These are phyloP conservation scores for Diploptera punctata DNA, from an alignment of 2,888 invertebrate genomes.

Conservation along the genomic window DNA sequence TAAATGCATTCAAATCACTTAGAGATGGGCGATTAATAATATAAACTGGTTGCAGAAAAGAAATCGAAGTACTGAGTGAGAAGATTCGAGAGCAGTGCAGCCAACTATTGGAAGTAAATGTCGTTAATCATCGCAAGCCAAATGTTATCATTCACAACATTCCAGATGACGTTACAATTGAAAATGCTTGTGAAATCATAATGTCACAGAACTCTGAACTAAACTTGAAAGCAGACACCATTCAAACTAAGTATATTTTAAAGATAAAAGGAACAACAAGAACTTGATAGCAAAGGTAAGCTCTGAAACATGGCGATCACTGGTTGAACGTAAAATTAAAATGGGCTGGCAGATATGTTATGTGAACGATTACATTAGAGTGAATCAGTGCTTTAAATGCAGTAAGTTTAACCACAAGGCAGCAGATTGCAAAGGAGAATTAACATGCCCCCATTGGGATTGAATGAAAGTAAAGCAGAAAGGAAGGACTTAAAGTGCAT, in stretches of 20 bases:
- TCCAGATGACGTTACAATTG: neutral
- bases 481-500: neutral
- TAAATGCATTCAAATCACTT: too few relatives aligned
- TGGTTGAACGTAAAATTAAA: neutral
- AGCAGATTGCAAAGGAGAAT: neutral
- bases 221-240: neutral
- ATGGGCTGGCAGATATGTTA: neutral
- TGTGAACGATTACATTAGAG: neutral
- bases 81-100: too few relatives aligned
- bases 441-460: neutral
- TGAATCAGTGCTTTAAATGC: neutral
- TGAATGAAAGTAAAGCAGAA: too few relatives aligned
- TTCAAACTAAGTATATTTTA: neutral
- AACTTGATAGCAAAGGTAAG: too few relatives aligned
- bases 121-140: neutral
- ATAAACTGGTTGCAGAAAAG: neutral
- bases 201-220: neutral
- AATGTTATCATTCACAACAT: neutral
- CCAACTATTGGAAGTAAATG: too few relatives aligned
- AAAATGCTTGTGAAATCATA: neutral
- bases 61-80: too few relatives aligned
- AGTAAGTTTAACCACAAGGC: neutral
- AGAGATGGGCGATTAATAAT: neutral
- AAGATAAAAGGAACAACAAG: neutral
- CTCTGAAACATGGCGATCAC: too few relatives aligned